Percentiles rank a stretch among this genome's conserved stretches.
These are phyloP conservation scores for Eonycteris spelaea DNA, from an alignment of 2,113 vertebrate species.

Conservation along the genomic window DNA sequence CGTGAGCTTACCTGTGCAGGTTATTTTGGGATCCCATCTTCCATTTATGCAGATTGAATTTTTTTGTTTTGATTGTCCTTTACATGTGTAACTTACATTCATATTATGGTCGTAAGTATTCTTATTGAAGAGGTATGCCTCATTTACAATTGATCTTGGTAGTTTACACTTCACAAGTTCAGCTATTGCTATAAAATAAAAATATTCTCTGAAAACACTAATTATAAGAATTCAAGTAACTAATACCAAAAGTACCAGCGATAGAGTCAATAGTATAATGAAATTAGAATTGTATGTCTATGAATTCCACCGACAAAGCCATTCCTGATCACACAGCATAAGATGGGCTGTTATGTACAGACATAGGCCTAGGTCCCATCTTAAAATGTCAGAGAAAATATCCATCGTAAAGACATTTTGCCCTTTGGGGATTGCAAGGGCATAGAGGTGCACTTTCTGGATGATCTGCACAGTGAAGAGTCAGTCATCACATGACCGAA, in stretches of 20 bases:
- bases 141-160: no score
- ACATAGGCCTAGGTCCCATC: no score
- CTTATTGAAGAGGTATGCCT: no score
- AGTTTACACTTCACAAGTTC: not conserved
- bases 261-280: not conserved
- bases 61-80: no score
- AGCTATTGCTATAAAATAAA: constrained; percentile 53
- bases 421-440: not conserved
- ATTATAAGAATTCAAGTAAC: not conserved
- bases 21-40: no score
- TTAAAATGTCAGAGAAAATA: no score
- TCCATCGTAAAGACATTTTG: no score
- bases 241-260: not conserved
- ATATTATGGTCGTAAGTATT: no score
- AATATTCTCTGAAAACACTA: not conserved
- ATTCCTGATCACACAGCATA: not conserved
- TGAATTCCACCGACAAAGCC: not conserved
- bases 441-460: not conserved
- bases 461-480: not conserved
- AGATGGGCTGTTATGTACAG: no score
- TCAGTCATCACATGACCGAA: not conserved
- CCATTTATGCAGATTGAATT: no score
- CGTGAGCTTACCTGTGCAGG: constrained; percentile 49
- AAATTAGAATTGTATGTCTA: not conserved
- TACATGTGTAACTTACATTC: no score